phyloP scores from a whole-genome alignment of 2,113 vertebrate genomes.

The Anolis carolinensis region DNA sequence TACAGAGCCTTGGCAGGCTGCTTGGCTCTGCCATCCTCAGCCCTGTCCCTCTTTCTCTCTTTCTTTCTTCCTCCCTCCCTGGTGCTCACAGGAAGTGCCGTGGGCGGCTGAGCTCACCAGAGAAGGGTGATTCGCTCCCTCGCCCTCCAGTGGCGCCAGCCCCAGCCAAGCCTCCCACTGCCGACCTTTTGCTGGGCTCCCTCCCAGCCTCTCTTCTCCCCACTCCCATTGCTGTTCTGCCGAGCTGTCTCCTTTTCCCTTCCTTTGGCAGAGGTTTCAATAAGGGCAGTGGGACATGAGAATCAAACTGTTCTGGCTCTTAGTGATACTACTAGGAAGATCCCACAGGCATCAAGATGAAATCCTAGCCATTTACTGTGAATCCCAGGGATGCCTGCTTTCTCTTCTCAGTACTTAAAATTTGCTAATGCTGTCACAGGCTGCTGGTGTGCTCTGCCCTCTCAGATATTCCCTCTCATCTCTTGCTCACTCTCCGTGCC shows the following conservation, averaged over 20 bases:
- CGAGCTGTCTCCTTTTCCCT: neutral
- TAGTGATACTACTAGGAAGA: conserved; percentile 5
- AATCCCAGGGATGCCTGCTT: neutral
- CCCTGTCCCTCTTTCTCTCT: neutral
- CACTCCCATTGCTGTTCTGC: neutral
- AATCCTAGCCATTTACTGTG: conserved; percentile 1
- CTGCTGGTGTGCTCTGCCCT: neutral
- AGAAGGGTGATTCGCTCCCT: neutral
- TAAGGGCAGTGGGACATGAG: neutral
- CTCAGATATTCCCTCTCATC: neutral
- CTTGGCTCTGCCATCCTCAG: neutral
- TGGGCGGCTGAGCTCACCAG: conserved; percentile 57
- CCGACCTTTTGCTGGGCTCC: conserved; percentile 45
- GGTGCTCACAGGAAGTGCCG: conserved; percentile 18
- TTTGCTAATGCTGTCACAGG: neutral
- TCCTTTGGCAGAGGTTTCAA: neutral
- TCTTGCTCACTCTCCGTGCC: neutral
- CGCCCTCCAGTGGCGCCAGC: conserved; percentile 24
- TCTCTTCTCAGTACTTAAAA: neutral
- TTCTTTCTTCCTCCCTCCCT: neutral
- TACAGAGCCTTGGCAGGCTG: neutral
- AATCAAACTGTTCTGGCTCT: neutral
- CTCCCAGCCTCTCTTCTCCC: neutral
- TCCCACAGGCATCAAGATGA: neutral
- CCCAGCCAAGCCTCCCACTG: conserved; percentile 45